A percentile compares a stretch with the other conserved stretches of the same genome.
Conservation (phyloP, 2,113 vertebrate genomes). For the Hypanus sabinus region DNA sequence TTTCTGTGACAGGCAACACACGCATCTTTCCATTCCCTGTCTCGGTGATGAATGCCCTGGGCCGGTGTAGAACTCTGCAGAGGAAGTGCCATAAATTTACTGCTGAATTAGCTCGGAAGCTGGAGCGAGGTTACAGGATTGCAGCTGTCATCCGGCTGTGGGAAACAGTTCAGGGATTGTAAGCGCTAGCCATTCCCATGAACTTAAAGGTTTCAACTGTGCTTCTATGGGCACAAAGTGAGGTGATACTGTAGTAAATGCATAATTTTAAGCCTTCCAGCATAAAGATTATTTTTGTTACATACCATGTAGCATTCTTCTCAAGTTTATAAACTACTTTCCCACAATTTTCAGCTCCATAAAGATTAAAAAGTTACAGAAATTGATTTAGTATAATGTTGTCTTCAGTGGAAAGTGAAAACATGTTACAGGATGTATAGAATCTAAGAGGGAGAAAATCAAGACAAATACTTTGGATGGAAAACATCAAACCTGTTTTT, state of each 20-base stretch:
- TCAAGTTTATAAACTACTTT: background rate
- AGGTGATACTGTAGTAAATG: slow-evolving; percentile 64
- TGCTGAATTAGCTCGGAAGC: slow-evolving; percentile 49
- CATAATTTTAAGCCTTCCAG: slow-evolving; percentile 50
- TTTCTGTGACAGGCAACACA: slow-evolving; percentile 58
- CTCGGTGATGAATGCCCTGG: slow-evolving; percentile 64
- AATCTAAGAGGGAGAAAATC: background rate
- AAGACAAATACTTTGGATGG: background rate
- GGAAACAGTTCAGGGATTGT: slow-evolving; percentile 83
- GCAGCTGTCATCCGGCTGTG: slow-evolving; percentile 89
- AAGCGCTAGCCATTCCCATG: slow-evolving; percentile 90
- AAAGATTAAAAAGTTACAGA: background rate
- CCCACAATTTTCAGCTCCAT: slow-evolving; percentile 13
- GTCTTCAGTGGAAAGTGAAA: background rate
- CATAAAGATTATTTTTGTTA: background rate
- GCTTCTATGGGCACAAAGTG: slow-evolving; percentile 57
- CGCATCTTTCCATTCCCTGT: slow-evolving; percentile 52
- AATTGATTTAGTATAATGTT: background rate
- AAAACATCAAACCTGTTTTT: background rate
- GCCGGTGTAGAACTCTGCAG: slow-evolving; percentile 64
- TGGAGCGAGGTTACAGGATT: slow-evolving; percentile 73
- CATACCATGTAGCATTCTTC: background rate
- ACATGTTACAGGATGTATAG: background rate
- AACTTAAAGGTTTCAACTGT: slow-evolving; percentile 68
- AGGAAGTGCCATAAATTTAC: slow-evolving; percentile 73